Conservation (phyloP, 2,797 vertebrate genomes). For the Diglossa cyanea region DNA sequence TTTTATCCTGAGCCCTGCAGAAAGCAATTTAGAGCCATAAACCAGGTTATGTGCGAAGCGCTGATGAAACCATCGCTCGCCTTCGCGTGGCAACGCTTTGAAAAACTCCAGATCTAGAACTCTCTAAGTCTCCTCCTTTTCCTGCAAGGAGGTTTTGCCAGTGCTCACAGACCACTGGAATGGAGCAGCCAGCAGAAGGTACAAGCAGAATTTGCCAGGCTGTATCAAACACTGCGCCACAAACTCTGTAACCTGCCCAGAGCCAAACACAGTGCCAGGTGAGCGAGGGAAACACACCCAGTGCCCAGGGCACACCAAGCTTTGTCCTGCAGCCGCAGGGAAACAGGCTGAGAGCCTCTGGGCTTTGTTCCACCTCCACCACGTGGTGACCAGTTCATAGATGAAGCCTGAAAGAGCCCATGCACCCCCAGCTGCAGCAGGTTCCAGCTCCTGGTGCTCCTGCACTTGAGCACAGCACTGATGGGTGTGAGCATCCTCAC, state of each 20-base stretch:
- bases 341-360: background rate
- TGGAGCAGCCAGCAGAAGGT: background rate
- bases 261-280: fast-evolving
- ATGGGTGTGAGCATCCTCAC: background rate
- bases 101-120: background rate
- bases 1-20: background rate
- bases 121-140: background rate
- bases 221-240: background rate
- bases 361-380: background rate
- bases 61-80: background rate
- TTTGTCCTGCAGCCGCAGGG: background rate
- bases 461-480: background rate
- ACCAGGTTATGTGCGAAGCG: background rate
- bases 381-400: background rate
- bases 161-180: background rate
- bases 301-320: background rate
- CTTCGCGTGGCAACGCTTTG: background rate
- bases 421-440: background rate
- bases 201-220: background rate
- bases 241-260: background rate
- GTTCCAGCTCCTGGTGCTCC: background rate
- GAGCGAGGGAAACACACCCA: background rate
- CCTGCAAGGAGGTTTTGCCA: background rate
- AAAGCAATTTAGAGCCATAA: background rate
- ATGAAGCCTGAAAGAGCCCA: background rate